A percentile compares a stretch with the other conserved stretches of the same genome.
Conservation (phyloP, 1,140 invertebrate species). For the Lethrus apterus region DNA sequence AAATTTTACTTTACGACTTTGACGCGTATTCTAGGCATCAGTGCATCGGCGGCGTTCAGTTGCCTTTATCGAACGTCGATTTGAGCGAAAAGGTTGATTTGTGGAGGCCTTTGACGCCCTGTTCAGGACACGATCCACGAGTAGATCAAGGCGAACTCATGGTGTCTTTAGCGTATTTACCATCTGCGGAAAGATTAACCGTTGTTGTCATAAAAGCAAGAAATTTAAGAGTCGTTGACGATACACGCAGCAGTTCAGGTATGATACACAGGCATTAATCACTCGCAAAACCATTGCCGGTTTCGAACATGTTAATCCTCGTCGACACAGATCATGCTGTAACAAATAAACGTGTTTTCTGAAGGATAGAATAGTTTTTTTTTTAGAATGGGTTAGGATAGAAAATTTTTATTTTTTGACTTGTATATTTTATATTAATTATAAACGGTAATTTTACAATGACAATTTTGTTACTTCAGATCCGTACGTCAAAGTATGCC, state of each 20-base stretch:
- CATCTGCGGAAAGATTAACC: constrained; percentile 57
- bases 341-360: too few species aligned
- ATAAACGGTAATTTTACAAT: too few species aligned
- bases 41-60: constrained; percentile 49
- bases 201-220: constrained; percentile 59
- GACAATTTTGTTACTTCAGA: constrained; percentile 46
- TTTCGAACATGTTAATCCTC: too few species aligned
- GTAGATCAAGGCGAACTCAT: constrained; percentile 55
- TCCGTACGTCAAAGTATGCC: constrained; percentile 78
- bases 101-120: constrained; percentile 41
- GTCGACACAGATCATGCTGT: too few species aligned
- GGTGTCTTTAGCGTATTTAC: constrained; percentile 59
- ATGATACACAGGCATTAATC: too few species aligned
- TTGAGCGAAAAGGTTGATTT: constrained; percentile 37
- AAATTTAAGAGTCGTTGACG: constrained; percentile 52
- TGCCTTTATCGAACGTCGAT: constrained; percentile 45
- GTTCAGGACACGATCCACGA: constrained; percentile 38
- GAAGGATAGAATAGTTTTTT: too few species aligned
- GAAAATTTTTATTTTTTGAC: too few species aligned
- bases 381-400: too few species aligned
- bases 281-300: too few species aligned
- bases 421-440: too few species aligned
- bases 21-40: constrained; percentile 58
- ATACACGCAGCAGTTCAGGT: constrained; percentile 45
- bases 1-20: constrained; percentile 55